Evolutionary conservation across 2,888 invertebrate genomes (phyloP), one percentile per base, ranked within the genome.

Genomic region (Himalopsyche tibetana): DNA sequence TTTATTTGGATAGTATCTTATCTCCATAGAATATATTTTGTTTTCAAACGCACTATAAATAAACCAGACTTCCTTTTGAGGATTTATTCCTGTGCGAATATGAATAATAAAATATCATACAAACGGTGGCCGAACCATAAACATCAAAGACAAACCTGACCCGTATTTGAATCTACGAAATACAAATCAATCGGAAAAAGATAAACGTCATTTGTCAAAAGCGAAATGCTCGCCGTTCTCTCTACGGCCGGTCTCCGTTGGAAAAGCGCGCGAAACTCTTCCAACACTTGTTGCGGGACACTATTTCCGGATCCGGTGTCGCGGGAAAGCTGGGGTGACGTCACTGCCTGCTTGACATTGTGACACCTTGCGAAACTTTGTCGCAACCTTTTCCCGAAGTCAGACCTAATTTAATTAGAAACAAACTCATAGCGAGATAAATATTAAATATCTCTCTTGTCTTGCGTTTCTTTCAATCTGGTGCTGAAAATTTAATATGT

Each of bases 231-330:
- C 28, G 63, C 28, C 28, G 28, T 63, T 63, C 28, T 19, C 63
- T 19, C 28, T 63, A 19, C 63, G 63, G 63, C 6, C 63, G 63
- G 19, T 63, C 19, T 63, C 63, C 28, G 83, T 42, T 83, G 45
- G 83, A 36, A 51, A 74, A 80, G 82, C 74, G 74, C 79, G 69
- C 85, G 19, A 19, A 19, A 19, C 15, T 28, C 63, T 63, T 63
- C 28, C 63, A 84, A 83, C 87, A 87, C 87, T 87, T 87, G 87
- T 87, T 85, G 87, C 87, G 79, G 85, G 79, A 82, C 85, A 69
- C 87, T 79, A 85, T 85, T 87, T 85, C 85, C 85, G 79, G 15
- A 82, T 84, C 84, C 86, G 81, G 84, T 82, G 80, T 56, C 84
- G 84, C 55, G 63, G 84, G 56, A 63, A 28, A 19, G 28, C 63